Base-by-base conservation (phyloP, 2,888 invertebrate species). In the Eupithecia subfuscata region DNA sequence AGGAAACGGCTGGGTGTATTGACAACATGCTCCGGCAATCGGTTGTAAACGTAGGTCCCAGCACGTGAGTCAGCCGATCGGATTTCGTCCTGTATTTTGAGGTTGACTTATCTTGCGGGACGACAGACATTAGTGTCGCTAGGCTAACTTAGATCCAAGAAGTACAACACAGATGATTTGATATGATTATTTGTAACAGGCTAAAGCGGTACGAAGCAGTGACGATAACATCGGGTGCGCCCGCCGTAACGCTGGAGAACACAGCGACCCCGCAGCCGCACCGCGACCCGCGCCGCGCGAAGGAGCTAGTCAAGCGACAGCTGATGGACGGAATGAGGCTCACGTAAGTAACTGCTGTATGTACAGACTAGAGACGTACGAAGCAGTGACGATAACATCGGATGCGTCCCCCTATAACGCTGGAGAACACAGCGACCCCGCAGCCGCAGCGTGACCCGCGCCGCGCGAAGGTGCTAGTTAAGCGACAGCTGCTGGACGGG, bases 301-400 rank as follows among this genome's bases (percentile, higher is more conserved):
- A 96, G 88, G 92, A 93, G 71, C 95, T 95, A 78, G 95, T 96
- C 79, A 95, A 95, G 82, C 91, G 95, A 65, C 96, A 96, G 88
- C 95, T 97, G 85, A 91, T 94, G 78, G 96, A 95, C 78, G 97
- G 97, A 67, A 95, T 96, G 90, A 95, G 95, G 83, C 95, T 97
- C 82, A 96, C 97, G 97, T 97, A 80, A 91, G 95, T 92, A n/a
- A 18, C 40, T 56, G 0, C 48, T 48, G 6, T 52, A 52, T 9
- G 3, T n/a, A 22, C 11, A 56, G 1, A 56, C 22, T 11, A 56
- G 9, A 56, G 22, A 56, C 18, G 12, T 96, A 96, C 89, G 96
- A 96, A 82, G 92, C 96, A 67, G 96, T 95, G 79, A 92, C 95
- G 30, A 91, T 95, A 52, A 52, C 9, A 52, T n/a, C 52, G 7